Evolutionary conservation across 2,797 vertebrate species (phyloP).

Genomic region (Pagetopsis macropterus): DNA sequence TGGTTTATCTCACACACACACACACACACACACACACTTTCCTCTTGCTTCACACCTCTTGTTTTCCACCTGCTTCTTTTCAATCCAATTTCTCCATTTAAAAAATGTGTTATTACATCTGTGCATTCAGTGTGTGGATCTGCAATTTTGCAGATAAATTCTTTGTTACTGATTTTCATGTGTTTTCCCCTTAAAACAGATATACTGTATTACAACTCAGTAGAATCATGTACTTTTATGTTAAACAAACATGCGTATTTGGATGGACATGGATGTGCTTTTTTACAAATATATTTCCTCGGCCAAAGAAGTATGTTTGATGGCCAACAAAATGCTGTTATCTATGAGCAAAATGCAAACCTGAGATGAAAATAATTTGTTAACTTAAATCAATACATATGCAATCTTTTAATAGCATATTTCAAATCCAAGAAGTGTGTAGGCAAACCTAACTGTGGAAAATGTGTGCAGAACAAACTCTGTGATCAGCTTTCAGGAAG

Average conservation of each 20-base stretch:
- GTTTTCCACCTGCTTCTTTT: background rate
- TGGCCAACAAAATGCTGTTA: background rate
- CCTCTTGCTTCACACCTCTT: background rate
- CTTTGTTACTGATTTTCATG: background rate
- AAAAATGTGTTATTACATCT: background rate
- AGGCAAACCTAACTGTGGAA: background rate
- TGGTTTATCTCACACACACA: background rate
- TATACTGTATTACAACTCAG: background rate
- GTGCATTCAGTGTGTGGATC: background rate
- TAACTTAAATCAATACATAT: background rate
- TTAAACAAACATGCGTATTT: background rate
- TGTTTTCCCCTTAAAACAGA: background rate
- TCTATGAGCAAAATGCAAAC: background rate
- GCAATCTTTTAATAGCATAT: background rate
- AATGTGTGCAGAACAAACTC: background rate
- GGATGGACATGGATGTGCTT: background rate
- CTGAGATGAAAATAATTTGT: background rate
- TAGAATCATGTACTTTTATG: background rate
- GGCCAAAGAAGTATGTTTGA: background rate
- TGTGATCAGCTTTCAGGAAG: background rate
- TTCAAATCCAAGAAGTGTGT: background rate
- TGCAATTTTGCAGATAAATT: background rate
- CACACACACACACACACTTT: background rate
- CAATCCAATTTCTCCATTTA: background rate
- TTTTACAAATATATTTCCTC: background rate